Base-by-base conservation (phyloP, 1,140 invertebrate species). In the Nilaparvata lugens region DNA sequence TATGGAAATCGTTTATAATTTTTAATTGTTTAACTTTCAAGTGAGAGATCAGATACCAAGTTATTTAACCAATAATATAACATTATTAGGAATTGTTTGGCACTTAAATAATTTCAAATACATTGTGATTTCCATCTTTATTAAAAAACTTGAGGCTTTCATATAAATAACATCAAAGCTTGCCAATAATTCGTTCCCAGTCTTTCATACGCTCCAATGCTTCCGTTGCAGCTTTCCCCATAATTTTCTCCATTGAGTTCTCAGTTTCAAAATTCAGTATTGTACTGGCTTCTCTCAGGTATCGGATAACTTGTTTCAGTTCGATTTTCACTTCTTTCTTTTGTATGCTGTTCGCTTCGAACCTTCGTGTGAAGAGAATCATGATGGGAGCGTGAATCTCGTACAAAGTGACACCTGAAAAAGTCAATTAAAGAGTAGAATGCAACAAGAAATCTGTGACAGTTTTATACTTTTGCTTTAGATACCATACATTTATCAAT, bases 371-470 rank as follows among this genome's bases (percentile, higher is more conserved):
- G 0, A 83, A 79, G 31, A 89, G 67, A 56, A 84, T 79, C 4
- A 83, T 77, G 42, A 82, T 74, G 0, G 87, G 80, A 14, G 81
- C 78, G 68, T 88, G 85, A 62, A 89, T 71, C 71, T 91, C 87
- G 59, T 89, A 90, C 23, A 89, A 66, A 13, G 85, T 80, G 56
- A 89, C 82, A 14, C 83, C 86, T 85, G 52, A 35, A 72, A 71
- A 56, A 48, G 25, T 35, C 7, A 35, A 35, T 11, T n/a, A n/a
- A n/a, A n/a, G n/a, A 35, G 3, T 35, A 11, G 31, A 35, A 35
- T n/a, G n/a, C n/a, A n/a, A n/a, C n/a, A n/a, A n/a, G n/a, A n/a
- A n/a, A n/a, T n/a, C n/a, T n/a, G n/a, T n/a, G n/a, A n/a, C n/a
- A n/a, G n/a, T n/a, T n/a, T n/a, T n/a, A n/a, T n/a, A n/a, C n/a